Evolutionary conservation across 2,113 vertebrate species (phyloP), one percentile per base, ranked within the genome.

Genomic region (Leptosomus discolor): DNA sequence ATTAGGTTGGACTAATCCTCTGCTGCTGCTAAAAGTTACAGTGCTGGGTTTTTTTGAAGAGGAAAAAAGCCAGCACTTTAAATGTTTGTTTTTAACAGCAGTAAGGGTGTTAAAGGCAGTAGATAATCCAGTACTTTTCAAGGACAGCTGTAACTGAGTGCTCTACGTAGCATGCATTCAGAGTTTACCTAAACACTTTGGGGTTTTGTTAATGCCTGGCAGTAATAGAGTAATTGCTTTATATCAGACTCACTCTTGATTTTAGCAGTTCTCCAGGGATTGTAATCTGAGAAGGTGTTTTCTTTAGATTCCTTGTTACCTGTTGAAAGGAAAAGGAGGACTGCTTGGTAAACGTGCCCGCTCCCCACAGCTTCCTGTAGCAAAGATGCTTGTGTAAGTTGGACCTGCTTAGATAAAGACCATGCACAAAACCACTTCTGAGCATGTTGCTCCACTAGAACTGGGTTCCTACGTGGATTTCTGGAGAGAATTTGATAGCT

Each of bases 61-160:
- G 16, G 19, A 34, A 89, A 96, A 91, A 93, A 70, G 23, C 32
- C 63, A 64, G 11, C 6, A 26, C 54, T 87, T 89, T 5, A 53
- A 75, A 78, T 94, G 88, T 88, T 92, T 88, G 77, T 1, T 84
- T 89, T 96, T 84, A n/a, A n/a, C n/a, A n/a, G n/a, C n/a, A n/a
- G 39, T 22, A 80, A 71, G 43, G 53, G n/a, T n/a, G n/a, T n/a
- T n/a, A 84, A 92, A 94, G 77, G 11, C 56, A 41, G n/a, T 60
- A 22, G 64, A 36, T 91, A 91, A 95, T 94, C 69, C 80, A 68
- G 0, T 78, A 57, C 86, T 92, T 96, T 94, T 88, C 41, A 86
- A 92, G 96, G 76, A 68, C 76, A 56, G 17, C 53, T 84, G 46
- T 87, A 86, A 48, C 36, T 60, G 64, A 56, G 22, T 70, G 68